Evolutionary conservation across 2,888 invertebrate species (phyloP).

Genomic region (Diaphora mendica): DNA sequence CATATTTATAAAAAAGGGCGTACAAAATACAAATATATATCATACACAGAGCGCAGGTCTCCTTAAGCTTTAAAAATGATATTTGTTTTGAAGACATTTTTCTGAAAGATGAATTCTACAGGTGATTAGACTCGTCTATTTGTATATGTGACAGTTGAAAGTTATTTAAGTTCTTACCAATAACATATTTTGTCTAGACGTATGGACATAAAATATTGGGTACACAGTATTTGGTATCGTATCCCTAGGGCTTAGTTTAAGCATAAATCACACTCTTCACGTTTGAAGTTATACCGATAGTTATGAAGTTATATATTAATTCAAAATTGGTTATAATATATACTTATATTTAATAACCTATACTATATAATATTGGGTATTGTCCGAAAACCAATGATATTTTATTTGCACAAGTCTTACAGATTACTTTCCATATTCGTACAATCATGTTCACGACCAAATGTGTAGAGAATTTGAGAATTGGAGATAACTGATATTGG

Average conservation of each 20-base stretch:
- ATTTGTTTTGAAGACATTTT: not conserved
- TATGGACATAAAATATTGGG: not conserved
- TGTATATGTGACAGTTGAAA: not conserved
- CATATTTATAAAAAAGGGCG: constrained; percentile 35
- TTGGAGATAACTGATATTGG: constrained; percentile 56
- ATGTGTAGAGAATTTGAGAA: constrained; percentile 53
- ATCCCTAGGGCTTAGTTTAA: not conserved
- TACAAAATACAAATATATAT: constrained; percentile 23
- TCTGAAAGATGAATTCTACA: not conserved
- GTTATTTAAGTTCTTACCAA: not conserved
- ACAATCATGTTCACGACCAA: constrained; percentile 55
- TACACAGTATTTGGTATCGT: not conserved
- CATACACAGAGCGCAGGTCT: not conserved
- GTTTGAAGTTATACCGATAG: not conserved
- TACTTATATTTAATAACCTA: too few species aligned
- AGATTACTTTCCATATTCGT: constrained; percentile 49
- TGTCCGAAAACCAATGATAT: constrained; percentile 23
- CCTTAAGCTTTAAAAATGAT: not conserved
- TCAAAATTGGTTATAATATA: too few species aligned
- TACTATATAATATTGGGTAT: not conserved
- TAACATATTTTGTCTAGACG: not conserved
- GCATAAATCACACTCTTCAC: not conserved
- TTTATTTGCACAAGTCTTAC: constrained; percentile 40
- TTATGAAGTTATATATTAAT: not conserved
- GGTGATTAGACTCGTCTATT: not conserved